Evolutionary conservation across 1,140 invertebrate species (phyloP).

Genomic region (Meloidogyne hapla): DNA sequence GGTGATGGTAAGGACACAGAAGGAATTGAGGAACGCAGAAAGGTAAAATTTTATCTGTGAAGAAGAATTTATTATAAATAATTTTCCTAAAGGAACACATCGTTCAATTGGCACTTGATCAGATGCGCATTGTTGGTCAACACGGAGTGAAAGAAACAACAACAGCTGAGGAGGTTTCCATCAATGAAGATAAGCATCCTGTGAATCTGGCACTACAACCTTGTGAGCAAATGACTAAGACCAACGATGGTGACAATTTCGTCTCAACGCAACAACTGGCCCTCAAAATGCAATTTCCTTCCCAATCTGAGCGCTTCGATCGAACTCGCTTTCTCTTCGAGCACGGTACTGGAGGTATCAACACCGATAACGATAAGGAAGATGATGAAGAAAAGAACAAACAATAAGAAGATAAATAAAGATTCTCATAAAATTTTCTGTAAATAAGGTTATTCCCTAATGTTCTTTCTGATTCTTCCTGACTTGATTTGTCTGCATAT

Average conservation of each 20-base stretch:
- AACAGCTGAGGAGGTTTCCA: not conserved
- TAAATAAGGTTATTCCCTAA: no score
- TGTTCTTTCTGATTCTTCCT: no score
- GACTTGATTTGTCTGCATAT: no score
- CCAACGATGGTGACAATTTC: not conserved
- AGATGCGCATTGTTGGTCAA: not conserved
- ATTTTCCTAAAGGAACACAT: not conserved
- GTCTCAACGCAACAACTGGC: not conserved
- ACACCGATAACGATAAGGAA: not conserved
- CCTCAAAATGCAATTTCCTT: slow-evolving; percentile 3
- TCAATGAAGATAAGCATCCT: not conserved
- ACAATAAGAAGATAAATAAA: not conserved
- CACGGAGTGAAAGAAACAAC: not conserved
- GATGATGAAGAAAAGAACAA: not conserved
- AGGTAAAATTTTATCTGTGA: not conserved
- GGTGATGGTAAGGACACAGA: not conserved
- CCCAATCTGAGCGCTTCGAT: not conserved
- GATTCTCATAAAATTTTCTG: not conserved
- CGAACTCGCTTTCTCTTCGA: not conserved
- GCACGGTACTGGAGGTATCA: not conserved
- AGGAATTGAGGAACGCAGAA: not conserved
- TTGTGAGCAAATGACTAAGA: not conserved
- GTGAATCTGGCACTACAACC: not conserved
- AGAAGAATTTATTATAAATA: not conserved
- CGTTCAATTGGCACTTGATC: not conserved